A percentile compares a stretch with the other conserved stretches of the same genome.
Conservation (phyloP, 2,888 invertebrate genomes). For the Clanis bilineata region DNA sequence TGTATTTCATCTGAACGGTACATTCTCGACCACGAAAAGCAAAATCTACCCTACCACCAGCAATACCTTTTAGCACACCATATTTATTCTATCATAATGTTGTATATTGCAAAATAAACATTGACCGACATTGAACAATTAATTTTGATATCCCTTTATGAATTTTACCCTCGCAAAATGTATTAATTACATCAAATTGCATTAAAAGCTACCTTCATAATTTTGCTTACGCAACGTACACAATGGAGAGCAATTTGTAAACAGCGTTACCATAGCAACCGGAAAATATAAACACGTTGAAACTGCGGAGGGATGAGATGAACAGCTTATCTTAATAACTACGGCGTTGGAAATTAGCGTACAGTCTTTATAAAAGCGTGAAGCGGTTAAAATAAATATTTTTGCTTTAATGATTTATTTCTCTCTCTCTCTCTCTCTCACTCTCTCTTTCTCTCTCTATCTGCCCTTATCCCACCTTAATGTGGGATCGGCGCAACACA, state of each 20-base stretch:
- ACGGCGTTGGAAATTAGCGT: conserved; percentile 29
- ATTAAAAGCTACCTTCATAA: conserved; percentile 13
- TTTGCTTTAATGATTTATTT: conserved; percentile 6
- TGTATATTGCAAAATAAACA: background rate
- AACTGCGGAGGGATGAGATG: conserved; percentile 33
- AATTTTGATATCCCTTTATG: conserved; percentile 1
- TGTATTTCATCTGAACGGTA: too few relatives aligned
- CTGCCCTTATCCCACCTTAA: too few relatives aligned
- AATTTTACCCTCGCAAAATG: conserved; percentile 17
- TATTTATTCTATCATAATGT: background rate
- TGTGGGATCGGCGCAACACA: too few relatives aligned
- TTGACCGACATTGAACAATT: background rate
- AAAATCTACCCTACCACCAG: too few relatives aligned
- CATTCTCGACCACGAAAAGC: too few relatives aligned
- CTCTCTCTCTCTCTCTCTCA: background rate
- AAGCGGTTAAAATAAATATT: conserved; percentile 1
- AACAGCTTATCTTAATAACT: conserved; percentile 41
- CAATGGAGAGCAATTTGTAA: conserved; percentile 38
- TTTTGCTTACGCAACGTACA: conserved; percentile 9
- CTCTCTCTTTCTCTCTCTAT: too few relatives aligned
- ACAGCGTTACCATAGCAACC: conserved; percentile 45
- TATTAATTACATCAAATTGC: conserved; percentile 12
- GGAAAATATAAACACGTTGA: conserved; percentile 41
- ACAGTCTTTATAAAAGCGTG: conserved; percentile 21
- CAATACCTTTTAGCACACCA: background rate